Evolutionary conservation across 2,888 invertebrate genomes (phyloP).

Genomic region (Tanytarsus gracilentus): DNA sequence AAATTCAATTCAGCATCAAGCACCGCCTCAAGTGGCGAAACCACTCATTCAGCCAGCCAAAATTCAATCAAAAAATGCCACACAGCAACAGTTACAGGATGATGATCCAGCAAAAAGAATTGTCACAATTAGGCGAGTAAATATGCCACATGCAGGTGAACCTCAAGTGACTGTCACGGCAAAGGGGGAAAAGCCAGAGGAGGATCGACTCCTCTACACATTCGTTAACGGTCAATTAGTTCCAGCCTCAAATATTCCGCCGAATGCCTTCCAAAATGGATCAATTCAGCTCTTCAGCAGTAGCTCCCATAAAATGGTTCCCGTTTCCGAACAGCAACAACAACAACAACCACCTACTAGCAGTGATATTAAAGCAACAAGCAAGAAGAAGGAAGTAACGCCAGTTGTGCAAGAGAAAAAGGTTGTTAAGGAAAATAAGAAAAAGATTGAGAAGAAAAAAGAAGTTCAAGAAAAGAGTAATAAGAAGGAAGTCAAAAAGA

Average conservation of each 20-base stretch:
- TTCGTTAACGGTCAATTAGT: slow-evolving; percentile 53
- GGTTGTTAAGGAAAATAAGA: not conserved
- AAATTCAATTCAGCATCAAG: not conserved
- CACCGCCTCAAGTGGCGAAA: not conserved
- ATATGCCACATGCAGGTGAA: slow-evolving; percentile 55
- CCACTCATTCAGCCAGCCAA: not conserved
- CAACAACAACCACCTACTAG: not conserved
- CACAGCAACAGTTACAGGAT: no score
- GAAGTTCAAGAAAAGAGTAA: not conserved
- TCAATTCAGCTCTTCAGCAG: slow-evolving; percentile 25
- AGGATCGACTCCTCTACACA: slow-evolving; percentile 64
- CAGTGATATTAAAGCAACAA: no score
- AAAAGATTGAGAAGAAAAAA: not conserved
- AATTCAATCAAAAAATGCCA: not conserved
- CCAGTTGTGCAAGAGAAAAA: slow-evolving; percentile 2
- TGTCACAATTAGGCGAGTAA: slow-evolving; percentile 64
- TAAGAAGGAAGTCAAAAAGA: not conserved
- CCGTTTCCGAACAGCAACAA: not conserved
- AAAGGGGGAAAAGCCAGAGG: slow-evolving; percentile 62
- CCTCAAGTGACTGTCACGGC: slow-evolving; percentile 69
- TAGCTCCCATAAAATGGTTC: not conserved
- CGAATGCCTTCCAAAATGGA: slow-evolving; percentile 12
- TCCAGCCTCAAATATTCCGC: slow-evolving; percentile 29
- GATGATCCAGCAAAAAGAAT: slow-evolving; percentile 45
- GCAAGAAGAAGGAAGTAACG: not conserved